Evolutionary conservation across 1,140 invertebrate species (phyloP).

Genomic region (Drosophila rhopaloa): DNA sequence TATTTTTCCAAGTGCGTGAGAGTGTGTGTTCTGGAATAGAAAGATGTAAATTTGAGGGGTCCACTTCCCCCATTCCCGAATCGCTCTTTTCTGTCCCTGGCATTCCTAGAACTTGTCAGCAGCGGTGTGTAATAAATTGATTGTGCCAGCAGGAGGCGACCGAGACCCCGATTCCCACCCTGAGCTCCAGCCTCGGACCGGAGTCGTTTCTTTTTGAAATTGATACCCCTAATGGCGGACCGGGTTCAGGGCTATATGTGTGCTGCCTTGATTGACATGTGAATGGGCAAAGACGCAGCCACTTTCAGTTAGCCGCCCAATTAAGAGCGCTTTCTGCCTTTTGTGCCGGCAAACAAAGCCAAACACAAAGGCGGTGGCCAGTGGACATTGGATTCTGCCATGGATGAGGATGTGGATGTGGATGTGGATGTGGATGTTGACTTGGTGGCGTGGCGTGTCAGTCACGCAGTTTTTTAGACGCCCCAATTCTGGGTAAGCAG

Average conservation of each 20-base stretch:
- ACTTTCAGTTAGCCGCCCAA: constrained; percentile 82
- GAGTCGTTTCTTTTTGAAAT: constrained; percentile 65
- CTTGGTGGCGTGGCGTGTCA: constrained; percentile 67
- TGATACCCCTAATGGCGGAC: constrained; percentile 66
- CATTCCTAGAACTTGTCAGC: constrained; percentile 73
- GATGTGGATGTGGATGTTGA: constrained; percentile 21
- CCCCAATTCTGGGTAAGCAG: constrained; percentile 27
- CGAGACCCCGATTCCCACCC: background rate
- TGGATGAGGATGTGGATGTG: constrained; percentile 1
- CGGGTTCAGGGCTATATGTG: constrained; percentile 30
- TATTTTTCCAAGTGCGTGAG: constrained; percentile 17
- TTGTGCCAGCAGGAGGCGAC: constrained; percentile 65
- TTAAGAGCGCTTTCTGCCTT: constrained; percentile 79
- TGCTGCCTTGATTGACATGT: constrained; percentile 75
- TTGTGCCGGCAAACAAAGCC: constrained; percentile 73
- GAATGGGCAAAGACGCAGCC: constrained; percentile 77
- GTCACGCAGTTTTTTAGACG: constrained; percentile 81
- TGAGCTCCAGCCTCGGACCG: constrained; percentile 15
- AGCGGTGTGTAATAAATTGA: constrained; percentile 76
- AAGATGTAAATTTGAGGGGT: constrained; percentile 44
- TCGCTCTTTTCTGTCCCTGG: constrained; percentile 25
- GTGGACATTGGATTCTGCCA: constrained; percentile 41
- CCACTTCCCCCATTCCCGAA: background rate
- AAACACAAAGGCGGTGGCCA: constrained; percentile 57
- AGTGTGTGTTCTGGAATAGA: constrained; percentile 11